These are phyloP conservation scores for Enteromius viviparus DNA, from an alignment of 2,797 vertebrate species.

Conservation along the genomic window DNA sequence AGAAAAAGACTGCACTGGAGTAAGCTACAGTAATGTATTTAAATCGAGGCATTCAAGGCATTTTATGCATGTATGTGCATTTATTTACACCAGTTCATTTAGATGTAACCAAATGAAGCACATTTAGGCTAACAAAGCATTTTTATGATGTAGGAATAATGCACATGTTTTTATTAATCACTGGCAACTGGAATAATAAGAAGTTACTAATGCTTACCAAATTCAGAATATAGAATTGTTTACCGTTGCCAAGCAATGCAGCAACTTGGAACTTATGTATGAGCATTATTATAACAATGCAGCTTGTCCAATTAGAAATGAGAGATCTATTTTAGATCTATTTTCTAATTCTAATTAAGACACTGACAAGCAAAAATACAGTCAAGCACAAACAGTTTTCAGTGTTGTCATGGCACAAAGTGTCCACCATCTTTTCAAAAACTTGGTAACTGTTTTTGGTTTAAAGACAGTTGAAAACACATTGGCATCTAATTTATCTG, in stretches of 20 bases:
- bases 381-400: too few species aligned
- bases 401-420: not conserved
- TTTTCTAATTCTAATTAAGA: slow-evolving; percentile 19
- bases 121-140: not conserved
- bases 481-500: not conserved
- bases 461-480: not conserved
- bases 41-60: not conserved
- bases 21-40: not conserved
- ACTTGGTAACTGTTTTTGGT: not conserved
- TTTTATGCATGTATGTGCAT: not conserved
- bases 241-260: not conserved
- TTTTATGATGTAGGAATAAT: not conserved
- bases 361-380: too few species aligned
- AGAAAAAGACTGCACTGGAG: not conserved
- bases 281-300: not conserved
- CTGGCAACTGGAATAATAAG: not conserved
- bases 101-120: not conserved
- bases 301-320: not conserved
- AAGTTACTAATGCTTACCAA: not conserved
- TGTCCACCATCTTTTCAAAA: not conserved
- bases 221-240: not conserved
- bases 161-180: not conserved
- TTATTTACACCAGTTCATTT: not conserved
- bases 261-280: not conserved
- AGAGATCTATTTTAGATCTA: not conserved